Percentiles rank a stretch among this genome's conserved stretches.
phyloP scores from a whole-genome alignment of 2,113 vertebrate genomes.

The Tragelaphus scriptus region DNA sequence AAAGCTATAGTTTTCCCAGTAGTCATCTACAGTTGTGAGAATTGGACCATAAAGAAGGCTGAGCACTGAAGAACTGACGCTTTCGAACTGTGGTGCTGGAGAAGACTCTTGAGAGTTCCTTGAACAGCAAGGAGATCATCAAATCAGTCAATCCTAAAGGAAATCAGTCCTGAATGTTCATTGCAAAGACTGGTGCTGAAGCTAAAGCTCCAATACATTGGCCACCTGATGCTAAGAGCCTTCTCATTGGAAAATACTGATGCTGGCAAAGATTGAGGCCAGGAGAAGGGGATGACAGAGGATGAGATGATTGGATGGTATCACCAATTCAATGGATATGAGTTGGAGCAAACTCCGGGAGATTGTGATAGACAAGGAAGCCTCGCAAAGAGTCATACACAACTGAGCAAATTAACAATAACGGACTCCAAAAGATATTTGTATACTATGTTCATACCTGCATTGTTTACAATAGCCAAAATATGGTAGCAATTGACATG shows the following conservation, averaged over 20 bases:
- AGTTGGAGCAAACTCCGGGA: background rate
- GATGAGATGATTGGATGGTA: background rate
- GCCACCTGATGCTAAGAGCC: background rate
- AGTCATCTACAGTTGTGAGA: background rate
- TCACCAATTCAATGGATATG: background rate
- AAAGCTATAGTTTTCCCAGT: background rate
- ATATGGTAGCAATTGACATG: background rate
- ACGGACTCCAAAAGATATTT: background rate
- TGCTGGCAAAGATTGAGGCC: background rate
- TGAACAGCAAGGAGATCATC: background rate
- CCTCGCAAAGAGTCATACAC: background rate
- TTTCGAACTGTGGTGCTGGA: background rate
- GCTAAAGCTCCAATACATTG: background rate
- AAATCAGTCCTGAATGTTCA: background rate
- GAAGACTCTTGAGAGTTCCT: background rate
- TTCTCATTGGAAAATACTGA: background rate
- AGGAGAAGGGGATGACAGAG: background rate
- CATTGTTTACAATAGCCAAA: background rate
- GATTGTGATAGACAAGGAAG: background rate
- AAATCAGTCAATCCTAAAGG: background rate
- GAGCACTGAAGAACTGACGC: background rate
- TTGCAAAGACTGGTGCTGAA: background rate
- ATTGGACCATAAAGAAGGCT: background rate
- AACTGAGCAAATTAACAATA: background rate
- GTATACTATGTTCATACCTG: background rate